Conservation (phyloP, 2,113 vertebrate species). For the Circaetus cinerascens region DNA sequence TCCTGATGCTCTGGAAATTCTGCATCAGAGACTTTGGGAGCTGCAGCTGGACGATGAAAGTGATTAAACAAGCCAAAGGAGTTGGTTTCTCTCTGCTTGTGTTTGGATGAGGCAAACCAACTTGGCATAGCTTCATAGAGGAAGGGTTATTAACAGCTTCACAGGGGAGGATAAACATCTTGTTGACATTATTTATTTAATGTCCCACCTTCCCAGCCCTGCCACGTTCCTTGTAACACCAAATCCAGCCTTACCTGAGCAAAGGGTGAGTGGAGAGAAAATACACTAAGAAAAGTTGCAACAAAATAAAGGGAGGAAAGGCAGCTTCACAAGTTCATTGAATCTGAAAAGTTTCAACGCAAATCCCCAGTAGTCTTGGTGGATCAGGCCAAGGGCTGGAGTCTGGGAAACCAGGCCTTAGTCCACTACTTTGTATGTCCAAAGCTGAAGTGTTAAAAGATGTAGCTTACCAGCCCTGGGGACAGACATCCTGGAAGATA, state of each 20-base stretch:
- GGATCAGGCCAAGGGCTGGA: neutral
- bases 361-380: neutral
- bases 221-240: neutral
- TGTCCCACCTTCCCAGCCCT: neutral
- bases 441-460: neutral
- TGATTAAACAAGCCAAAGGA: neutral
- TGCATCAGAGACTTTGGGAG: neutral
- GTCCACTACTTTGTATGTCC: neutral
- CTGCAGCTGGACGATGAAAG: neutral
- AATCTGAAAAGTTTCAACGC: neutral
- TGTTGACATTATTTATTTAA: neutral
- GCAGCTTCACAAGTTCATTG: neutral
- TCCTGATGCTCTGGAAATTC: neutral
- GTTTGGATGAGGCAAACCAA: neutral
- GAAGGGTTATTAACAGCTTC: neutral
- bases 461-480: neutral
- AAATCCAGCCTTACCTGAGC: neutral
- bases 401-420: neutral
- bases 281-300: neutral
- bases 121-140: neutral
- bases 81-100: neutral
- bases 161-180: neutral
- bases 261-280: neutral
- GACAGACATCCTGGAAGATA: neutral
- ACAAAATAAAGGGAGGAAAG: neutral